Evolutionary conservation across 2,113 vertebrate genomes (phyloP).

Genomic region (Halichoeres trimaculatus): DNA sequence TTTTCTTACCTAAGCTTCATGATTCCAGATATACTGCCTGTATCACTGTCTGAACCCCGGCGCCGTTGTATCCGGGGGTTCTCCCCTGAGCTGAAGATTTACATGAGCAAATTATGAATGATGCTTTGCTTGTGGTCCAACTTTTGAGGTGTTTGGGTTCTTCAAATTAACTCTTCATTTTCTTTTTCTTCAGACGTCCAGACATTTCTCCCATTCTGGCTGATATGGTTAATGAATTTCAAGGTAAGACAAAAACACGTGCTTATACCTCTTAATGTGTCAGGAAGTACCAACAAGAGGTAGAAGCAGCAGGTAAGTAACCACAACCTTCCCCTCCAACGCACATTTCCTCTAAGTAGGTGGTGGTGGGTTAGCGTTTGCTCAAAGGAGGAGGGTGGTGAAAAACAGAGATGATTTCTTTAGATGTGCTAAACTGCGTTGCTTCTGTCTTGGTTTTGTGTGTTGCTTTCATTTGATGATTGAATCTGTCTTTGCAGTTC

Average conservation of each 20-base stretch:
- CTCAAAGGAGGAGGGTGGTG: background rate
- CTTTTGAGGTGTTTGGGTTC: background rate
- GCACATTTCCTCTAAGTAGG: slow-evolving; percentile 17
- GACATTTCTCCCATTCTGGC: slow-evolving; percentile 29
- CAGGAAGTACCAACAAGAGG: background rate
- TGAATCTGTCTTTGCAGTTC: slow-evolving; percentile 42
- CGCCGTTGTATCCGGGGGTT: too few relatives aligned
- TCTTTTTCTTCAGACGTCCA: background rate
- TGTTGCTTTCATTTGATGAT: background rate
- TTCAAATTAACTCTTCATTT: accelerated
- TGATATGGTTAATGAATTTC: slow-evolving; percentile 31
- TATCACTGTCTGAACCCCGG: too few relatives aligned
- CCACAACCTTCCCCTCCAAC: background rate
- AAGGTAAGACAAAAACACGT: slow-evolving; percentile 51
- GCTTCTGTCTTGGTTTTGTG: too few relatives aligned
- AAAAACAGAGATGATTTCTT: background rate
- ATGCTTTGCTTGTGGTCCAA: background rate
- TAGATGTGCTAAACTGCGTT: background rate
- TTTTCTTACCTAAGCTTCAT: background rate
- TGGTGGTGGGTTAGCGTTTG: background rate
- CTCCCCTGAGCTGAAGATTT: too few relatives aligned
- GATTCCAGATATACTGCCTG: background rate
- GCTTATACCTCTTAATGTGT: background rate
- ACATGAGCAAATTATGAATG: too few relatives aligned
- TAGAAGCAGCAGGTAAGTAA: background rate